Percentiles rank a stretch among this genome's conserved stretches.
Conservation (phyloP, 2,888 invertebrate species). For the Plebejus argus region DNA sequence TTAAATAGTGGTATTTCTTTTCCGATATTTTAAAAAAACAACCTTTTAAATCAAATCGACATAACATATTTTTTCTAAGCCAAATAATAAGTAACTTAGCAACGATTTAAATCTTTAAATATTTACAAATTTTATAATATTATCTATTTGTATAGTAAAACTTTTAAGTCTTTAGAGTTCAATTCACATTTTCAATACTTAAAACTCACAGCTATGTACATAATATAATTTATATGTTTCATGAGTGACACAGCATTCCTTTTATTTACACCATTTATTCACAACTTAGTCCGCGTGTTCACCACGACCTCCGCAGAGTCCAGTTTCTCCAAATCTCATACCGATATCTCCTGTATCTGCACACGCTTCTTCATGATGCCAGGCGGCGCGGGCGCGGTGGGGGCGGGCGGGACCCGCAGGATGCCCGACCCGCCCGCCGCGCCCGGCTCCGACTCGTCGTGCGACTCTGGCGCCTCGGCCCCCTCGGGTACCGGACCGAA, state of each 20-base stretch:
- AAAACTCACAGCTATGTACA: constrained; percentile 45
- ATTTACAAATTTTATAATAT: constrained; percentile 51
- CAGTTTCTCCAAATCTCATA: constrained; percentile 81
- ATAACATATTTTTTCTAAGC: not conserved
- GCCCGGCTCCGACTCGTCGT: constrained; percentile 68
- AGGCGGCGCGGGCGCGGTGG: constrained; percentile 83
- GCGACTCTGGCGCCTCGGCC: constrained; percentile 69
- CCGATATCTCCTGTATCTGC: constrained; percentile 95
- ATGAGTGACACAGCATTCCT: constrained; percentile 36
- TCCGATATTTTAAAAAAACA: not conserved
- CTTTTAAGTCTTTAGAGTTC: constrained; percentile 40
- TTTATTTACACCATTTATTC: constrained; percentile 50
- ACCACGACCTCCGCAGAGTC: constrained; percentile 69
- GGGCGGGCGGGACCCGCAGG: constrained; percentile 68
- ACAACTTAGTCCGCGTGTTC: constrained; percentile 74
- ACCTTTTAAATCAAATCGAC: not conserved
- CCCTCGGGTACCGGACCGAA: constrained; percentile 68
- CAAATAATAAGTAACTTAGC: constrained; percentile 3
- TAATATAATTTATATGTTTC: constrained; percentile 39
- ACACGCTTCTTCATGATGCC: constrained; percentile 93
- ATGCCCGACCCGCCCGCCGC: constrained; percentile 71
- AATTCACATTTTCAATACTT: constrained; percentile 38
- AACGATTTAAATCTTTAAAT: constrained; percentile 49
- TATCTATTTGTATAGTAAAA: constrained; percentile 38
- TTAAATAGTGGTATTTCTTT: not conserved